phyloP scores from a whole-genome alignment of 2,113 vertebrate species.

The Vanacampus margaritifer region DNA sequence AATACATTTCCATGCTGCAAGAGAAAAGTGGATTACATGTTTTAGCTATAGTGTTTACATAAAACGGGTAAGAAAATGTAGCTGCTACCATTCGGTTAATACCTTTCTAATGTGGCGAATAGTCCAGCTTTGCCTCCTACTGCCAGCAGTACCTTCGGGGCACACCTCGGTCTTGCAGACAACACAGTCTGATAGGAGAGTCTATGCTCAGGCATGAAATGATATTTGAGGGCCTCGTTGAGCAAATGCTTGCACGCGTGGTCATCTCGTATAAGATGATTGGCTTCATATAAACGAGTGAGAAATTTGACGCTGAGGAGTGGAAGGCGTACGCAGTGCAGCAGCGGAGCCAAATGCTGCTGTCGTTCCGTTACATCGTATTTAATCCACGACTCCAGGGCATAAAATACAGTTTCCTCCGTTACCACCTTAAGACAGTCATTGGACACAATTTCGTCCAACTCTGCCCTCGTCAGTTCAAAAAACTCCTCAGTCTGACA shows the following conservation, averaged over 20 bases:
- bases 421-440: conserved; percentile 95
- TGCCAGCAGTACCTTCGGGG: conserved; percentile 93
- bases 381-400: conserved; percentile 95
- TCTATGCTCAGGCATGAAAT: conserved; percentile 98
- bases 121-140: conserved; percentile 96
- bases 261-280: conserved; percentile 97
- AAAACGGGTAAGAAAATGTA: background rate
- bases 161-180: conserved; percentile 87
- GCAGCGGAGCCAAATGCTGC: conserved; percentile 88
- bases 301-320: conserved; percentile 97
- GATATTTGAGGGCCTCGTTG: conserved; percentile 97
- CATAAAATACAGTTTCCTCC: conserved; percentile 92
- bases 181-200: conserved; percentile 93
- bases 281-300: conserved; percentile 93
- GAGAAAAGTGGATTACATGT: conserved; percentile 21
- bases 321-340: conserved; percentile 92
- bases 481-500: conserved; percentile 95
- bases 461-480: conserved; percentile 86
- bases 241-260: conserved; percentile 95
- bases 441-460: conserved; percentile 95
- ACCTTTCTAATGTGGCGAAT: conserved; percentile 96
- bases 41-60: background rate
- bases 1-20: conserved; percentile 95
- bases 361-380: conserved; percentile 91
- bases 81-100: conserved; percentile 19